Conservation (phyloP, 2,888 invertebrate genomes). For the Tachina fera region DNA sequence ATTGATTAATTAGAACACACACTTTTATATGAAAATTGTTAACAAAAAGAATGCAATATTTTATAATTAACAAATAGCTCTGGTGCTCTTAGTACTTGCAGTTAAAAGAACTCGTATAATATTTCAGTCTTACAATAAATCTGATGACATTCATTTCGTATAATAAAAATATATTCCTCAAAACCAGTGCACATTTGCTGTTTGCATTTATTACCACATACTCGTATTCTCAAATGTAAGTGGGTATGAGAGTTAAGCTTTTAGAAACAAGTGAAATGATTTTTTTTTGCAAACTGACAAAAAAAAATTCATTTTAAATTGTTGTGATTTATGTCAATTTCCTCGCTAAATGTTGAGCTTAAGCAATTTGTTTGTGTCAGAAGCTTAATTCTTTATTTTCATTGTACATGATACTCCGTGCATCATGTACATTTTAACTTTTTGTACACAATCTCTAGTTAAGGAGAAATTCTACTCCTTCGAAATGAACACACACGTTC, state of each 20-base stretch:
- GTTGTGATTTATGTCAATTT: conserved; percentile 52
- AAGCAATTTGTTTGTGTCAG: conserved; percentile 42
- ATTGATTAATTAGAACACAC: too few species aligned
- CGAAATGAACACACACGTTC: not conserved
- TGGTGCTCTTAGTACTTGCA: too few species aligned
- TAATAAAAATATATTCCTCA: not conserved
- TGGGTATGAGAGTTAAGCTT: not conserved
- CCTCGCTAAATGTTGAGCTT: not conserved
- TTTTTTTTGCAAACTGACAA: not conserved
- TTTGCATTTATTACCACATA: not conserved
- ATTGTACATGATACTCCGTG: not conserved
- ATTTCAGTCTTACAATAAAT: not conserved
- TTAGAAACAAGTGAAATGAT: not conserved
- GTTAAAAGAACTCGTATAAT: not conserved
- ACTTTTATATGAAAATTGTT: too few species aligned
- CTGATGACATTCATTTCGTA: not conserved
- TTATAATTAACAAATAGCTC: too few species aligned
- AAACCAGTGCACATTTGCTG: not conserved
- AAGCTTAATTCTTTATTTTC: conserved; percentile 2
- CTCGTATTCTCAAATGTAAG: not conserved
- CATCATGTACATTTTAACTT: not conserved
- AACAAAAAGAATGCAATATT: too few species aligned
- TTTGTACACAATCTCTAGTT: not conserved
- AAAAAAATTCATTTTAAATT: conserved; percentile 21
- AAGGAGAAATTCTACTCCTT: not conserved